phyloP scores from a whole-genome alignment of 92 coral and sea anemone genomes.

The Hydrozoanthus gracilis region DNA sequence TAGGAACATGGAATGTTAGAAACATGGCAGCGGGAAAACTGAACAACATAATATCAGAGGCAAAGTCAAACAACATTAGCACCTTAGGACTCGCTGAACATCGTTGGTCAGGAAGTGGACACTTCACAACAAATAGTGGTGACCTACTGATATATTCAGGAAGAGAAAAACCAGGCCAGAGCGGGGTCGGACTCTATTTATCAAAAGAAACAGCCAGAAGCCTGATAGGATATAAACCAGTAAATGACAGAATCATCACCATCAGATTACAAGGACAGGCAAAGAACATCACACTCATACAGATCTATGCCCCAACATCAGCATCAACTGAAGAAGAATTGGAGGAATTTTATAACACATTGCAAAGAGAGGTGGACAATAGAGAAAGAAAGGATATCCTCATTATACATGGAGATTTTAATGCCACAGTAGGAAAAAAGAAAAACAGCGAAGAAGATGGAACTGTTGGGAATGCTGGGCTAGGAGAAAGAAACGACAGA shows the following conservation, averaged over 20 bases:
- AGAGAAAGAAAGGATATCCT: not conserved
- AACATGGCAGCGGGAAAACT: not conserved
- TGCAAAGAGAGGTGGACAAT: not conserved
- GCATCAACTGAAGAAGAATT: not conserved
- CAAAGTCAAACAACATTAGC: not conserved
- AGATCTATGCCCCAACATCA: not conserved
- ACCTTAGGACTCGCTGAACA: not conserved
- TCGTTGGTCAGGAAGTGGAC: not conserved
- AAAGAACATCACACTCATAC: not conserved
- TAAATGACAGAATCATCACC: not conserved
- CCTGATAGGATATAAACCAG: not conserved
- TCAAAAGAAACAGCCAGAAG: not conserved
- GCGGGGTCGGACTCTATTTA: not conserved
- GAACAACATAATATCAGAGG: not conserved
- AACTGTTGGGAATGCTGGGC: not conserved
- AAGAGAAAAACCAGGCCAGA: not conserved
- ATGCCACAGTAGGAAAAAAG: not conserved
- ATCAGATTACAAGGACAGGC: not conserved
- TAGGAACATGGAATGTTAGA: not conserved
- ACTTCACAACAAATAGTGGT: not conserved
- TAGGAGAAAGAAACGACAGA: not conserved
- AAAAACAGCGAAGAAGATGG: not conserved
- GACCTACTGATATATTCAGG: not conserved
- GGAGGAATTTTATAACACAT: not conserved
- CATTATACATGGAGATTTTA: not conserved